A percentile compares a stretch with the other conserved stretches of the same genome.
phyloP scores from a whole-genome alignment of 2,888 invertebrate species.

The Anagyrus pseudococci region DNA sequence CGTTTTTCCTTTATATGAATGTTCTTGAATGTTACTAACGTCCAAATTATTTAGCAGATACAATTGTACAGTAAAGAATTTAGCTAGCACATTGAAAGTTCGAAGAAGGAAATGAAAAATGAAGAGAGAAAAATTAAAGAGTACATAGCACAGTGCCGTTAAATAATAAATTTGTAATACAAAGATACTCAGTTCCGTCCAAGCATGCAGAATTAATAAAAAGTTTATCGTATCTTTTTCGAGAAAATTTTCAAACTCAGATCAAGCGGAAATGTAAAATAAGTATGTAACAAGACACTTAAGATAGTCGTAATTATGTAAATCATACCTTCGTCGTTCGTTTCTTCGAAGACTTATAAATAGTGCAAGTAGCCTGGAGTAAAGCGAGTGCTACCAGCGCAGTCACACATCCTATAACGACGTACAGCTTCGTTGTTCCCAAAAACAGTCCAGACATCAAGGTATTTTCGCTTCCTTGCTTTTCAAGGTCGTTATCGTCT shows the following conservation, averaged over 20 bases:
- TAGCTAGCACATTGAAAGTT: constrained; percentile 10
- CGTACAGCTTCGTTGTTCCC: constrained; percentile 79
- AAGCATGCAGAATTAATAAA: background rate
- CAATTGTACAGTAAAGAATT: too few species aligned
- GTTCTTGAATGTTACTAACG: too few species aligned
- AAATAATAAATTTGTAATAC: background rate
- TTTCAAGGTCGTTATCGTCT: constrained; percentile 48
- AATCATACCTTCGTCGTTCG: constrained; percentile 69
- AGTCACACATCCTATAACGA: constrained; percentile 81
- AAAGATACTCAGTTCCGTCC: background rate
- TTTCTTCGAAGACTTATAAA: constrained; percentile 73
- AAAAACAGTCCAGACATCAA: constrained; percentile 65
- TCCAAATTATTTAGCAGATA: too few species aligned
- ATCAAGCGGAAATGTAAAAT: constrained; percentile 28
- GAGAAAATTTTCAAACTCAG: background rate
- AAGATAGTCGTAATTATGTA: constrained; percentile 17
- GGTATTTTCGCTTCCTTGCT: constrained; percentile 44
- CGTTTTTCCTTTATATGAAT: too few species aligned
- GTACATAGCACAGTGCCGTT: constrained; percentile 23
- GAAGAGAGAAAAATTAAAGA: constrained; percentile 30
- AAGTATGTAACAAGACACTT: constrained; percentile 19
- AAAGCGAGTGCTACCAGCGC: constrained; percentile 81
- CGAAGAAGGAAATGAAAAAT: constrained; percentile 26
- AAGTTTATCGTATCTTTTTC: background rate
- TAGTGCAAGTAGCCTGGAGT: constrained; percentile 84